phyloP scores from a whole-genome alignment of 1,140 invertebrate genomes.

The Littorina saxatilis region DNA sequence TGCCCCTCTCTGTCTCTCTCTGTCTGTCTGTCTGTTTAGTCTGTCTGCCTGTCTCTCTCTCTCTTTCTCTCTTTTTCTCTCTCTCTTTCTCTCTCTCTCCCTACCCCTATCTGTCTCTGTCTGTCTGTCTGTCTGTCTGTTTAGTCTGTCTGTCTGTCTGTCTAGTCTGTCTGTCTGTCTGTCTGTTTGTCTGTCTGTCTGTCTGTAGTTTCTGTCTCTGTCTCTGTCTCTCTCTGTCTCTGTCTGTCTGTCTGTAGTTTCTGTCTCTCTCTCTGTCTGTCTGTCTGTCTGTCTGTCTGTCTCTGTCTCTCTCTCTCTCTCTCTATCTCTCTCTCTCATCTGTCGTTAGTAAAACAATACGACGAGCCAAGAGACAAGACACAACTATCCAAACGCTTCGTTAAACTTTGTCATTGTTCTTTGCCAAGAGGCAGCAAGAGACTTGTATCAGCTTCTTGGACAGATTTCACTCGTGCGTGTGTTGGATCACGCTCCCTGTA shows the following conservation, averaged over 20 bases:
- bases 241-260: not conserved
- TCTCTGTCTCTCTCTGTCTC: not conserved
- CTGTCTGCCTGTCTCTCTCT: not conserved
- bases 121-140: not conserved
- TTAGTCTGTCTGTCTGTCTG: not conserved
- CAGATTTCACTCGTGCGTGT: too few species aligned
- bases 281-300: not conserved
- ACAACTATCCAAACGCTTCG: too few species aligned
- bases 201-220: not conserved
- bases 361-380: too few species aligned
- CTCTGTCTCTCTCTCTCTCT: too few species aligned
- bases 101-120: not conserved
- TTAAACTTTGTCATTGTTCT: too few species aligned
- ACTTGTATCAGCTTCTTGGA: too few species aligned
- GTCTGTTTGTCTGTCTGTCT: not conserved
- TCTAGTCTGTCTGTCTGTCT: not conserved
- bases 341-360: too few species aligned
- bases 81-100: too few species aligned
- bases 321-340: too few species aligned
- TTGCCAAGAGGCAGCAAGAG: too few species aligned
- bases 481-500: too few species aligned
- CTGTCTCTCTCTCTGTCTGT: not conserved
- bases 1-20: not conserved
- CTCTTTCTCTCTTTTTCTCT: not conserved
- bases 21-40: not conserved